These are phyloP conservation scores for Cosmopolites sordidus DNA, from an alignment of 2,888 invertebrate species.

Conservation along the genomic window DNA sequence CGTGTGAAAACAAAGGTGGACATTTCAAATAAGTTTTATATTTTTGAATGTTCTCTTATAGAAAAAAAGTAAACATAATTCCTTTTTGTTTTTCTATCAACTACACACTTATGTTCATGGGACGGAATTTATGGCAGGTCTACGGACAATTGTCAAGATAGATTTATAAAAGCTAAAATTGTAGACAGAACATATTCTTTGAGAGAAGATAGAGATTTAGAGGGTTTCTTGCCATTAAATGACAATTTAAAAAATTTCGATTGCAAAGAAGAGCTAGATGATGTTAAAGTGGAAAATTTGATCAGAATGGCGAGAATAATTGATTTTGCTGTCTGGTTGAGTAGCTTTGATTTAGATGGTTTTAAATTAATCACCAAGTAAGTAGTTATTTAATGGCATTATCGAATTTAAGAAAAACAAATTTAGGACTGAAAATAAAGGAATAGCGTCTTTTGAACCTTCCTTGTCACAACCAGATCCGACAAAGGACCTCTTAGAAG, in stretches of 20 bases:
- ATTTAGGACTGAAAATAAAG: constrained; percentile 38
- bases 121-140: too few species aligned
- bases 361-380: constrained; percentile 43
- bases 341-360: constrained; percentile 49
- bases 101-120: too few species aligned
- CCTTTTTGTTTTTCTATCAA: too few species aligned
- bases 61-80: too few species aligned
- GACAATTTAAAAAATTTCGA: constrained; percentile 56
- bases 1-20: too few species aligned
- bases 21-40: too few species aligned
- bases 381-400: background rate
- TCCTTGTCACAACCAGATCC: constrained; percentile 48
- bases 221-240: constrained; percentile 73
- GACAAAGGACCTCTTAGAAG: constrained; percentile 53
- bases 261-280: constrained; percentile 50
- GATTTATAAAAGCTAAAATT: constrained; percentile 29
- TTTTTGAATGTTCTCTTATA: too few species aligned
- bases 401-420: background rate
- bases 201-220: constrained; percentile 74
- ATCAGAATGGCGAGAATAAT: constrained; percentile 52
- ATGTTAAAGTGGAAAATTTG: constrained; percentile 47
- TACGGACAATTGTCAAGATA: too few species aligned
- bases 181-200: constrained; percentile 63
- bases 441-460: constrained; percentile 44
- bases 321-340: constrained; percentile 51